Evolutionary conservation across 2,888 invertebrate species (phyloP).

Genomic region (Calliopum simillimum): DNA sequence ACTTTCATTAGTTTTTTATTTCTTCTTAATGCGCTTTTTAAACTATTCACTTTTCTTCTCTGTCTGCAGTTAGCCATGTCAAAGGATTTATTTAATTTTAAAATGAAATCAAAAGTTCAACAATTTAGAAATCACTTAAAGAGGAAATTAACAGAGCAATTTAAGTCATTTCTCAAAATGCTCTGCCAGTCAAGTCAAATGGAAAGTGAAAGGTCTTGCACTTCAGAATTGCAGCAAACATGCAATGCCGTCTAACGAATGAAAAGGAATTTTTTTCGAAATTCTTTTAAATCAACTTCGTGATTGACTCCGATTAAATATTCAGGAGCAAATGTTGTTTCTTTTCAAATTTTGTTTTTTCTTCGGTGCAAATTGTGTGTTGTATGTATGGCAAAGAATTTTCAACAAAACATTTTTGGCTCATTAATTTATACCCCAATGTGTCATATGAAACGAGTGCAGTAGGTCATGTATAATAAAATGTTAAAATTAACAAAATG

Average conservation of each 20-base stretch:
- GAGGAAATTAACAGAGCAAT: conserved; percentile 23
- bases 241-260: conserved; percentile 32
- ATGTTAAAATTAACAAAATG: too few species aligned
- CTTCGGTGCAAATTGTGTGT: too few species aligned
- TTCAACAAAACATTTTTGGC: too few species aligned
- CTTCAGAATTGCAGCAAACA: conserved; percentile 43
- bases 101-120: conserved; percentile 29
- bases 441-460: too few species aligned
- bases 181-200: conserved; percentile 12
- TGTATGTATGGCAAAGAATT: too few species aligned
- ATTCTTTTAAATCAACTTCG: conserved; percentile 34
- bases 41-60: too few species aligned
- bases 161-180: conserved; percentile 21
- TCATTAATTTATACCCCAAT: too few species aligned
- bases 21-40: too few species aligned
- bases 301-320: conserved; percentile 45
- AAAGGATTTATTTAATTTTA: neutral
- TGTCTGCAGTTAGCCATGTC: too few species aligned
- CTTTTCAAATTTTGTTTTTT: neutral
- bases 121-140: neutral
- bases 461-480: too few species aligned
- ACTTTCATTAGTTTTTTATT: too few species aligned
- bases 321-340: conserved; percentile 36
- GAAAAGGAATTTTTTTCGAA: neutral
- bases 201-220: conserved; percentile 46